Base-by-base conservation (phyloP, 2,113 vertebrate genomes). In the Austrofundulus limnaeus region DNA sequence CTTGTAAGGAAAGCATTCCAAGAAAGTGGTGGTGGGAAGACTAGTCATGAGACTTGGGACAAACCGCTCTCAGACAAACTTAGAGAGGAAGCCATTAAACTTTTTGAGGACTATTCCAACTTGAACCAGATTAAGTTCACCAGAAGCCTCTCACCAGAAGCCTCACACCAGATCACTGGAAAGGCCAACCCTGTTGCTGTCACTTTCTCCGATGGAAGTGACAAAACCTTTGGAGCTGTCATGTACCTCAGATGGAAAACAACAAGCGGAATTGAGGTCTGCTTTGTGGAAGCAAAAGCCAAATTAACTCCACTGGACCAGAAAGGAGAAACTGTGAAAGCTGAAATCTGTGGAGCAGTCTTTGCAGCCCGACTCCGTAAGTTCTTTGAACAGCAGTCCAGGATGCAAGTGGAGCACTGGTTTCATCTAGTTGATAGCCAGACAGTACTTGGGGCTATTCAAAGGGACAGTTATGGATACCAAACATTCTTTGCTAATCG, bases 401-500 rank as follows among this genome's bases (percentile, higher is more conserved):
- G 19, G 3, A 8, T 48, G 43, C 2, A 60, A 20, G 17, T 67
- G 1, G 45, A 56, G 7, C 11, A 23, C 5, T 56, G 50, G 61
- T 34, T 19, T 4, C 61, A 64, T 19, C 38, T 64, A 1, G 6
- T 34, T 2, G 45, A 61, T 19, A 52, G 48, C n/a, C 37, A 42
- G 12, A 42, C 34, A 0, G 31, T 62, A 3, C 48, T 55, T 1
- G 51, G 25, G 12, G 50, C 50, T 2, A 47, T 66, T 6, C 42
- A 66, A 20, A 48, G 15, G 5, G 38, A 66, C 14, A 56, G 63
- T 15, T 56, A 65, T 5, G 50, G 49, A 17, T 65, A 37, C 6
- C 62, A 65, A 10, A 65, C 62, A 0, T 65, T 65, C 7, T 68
- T 68, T 4, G 55, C 23, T 2, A 60, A 61, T 25, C 8, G 28